A percentile compares a stretch with the other conserved stretches of the same genome.
These are phyloP conservation scores for Myodes glareolus DNA, from an alignment of 2,113 vertebrate species.

Conservation along the genomic window DNA sequence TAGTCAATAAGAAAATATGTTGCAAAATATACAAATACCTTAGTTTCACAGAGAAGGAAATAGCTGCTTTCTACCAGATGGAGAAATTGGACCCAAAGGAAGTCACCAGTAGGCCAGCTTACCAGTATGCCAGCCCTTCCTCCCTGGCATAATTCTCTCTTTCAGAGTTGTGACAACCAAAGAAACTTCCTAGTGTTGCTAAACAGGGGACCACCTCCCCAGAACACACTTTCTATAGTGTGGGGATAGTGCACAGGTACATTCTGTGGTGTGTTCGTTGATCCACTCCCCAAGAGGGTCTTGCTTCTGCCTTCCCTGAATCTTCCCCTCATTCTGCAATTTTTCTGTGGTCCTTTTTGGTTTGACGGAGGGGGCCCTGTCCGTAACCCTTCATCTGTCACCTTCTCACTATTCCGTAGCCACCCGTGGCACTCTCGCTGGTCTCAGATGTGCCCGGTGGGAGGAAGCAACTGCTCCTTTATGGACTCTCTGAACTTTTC, in stretches of 20 bases:
- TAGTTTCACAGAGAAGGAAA: not conserved
- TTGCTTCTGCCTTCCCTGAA: not conserved
- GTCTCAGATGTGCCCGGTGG: too few species aligned
- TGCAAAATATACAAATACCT: not conserved
- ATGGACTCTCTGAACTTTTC: not conserved
- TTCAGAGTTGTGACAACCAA: not conserved
- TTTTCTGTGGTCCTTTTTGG: not conserved
- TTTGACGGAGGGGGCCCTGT: not conserved
- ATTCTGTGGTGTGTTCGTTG: not conserved
- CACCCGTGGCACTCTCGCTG: accelerated
- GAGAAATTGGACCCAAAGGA: not conserved
- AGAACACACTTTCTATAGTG: not conserved
- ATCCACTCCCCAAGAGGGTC: not conserved
- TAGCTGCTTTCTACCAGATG: not conserved
- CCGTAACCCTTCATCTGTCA: too few species aligned
- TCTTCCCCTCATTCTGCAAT: not conserved
- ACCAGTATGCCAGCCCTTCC: not conserved
- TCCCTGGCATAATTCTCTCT: not conserved
- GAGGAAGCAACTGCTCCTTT: not conserved
- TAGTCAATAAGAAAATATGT: not conserved
- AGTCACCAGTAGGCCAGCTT: not conserved
- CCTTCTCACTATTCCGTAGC: not conserved
- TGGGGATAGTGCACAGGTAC: accelerated
- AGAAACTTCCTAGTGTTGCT: not conserved
- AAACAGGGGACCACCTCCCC: not conserved